Base-by-base conservation (phyloP, 2,888 invertebrate species). In the Tetramorium bicarinatum region DNA sequence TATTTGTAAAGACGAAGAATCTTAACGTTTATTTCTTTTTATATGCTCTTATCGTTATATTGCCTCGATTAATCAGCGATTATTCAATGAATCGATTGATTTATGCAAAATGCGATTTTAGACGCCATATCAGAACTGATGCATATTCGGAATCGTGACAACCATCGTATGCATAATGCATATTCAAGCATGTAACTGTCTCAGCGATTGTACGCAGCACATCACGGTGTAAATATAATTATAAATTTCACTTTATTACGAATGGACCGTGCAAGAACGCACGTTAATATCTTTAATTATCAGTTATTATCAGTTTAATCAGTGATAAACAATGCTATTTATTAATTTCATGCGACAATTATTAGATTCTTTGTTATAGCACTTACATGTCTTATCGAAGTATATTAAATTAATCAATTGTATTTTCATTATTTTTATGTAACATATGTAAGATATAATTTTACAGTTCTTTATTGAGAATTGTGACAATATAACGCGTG, bases 161-260 rank as follows among this genome's bases (percentile, higher is more conserved):
- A 47, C 9, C 13, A 47, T 21, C 21, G 11, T 7, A 54, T 67
- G 76, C 15, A 67, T 77, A 77, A 77, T 77, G 67, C 67, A 67
- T 77, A 41, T 67, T 3, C 38, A 52, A 67, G 9, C 38, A 18
- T 52, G 3, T 41, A 52, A n/a, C 13, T 52, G 41, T 64, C 67
- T 77, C 41, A 66, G 13, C 29, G 49, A 21, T 13, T 44, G 44
- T 44, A 11, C 47, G n/a, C 8, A 52, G n/a, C 18, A 38, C 38
- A 76, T 66, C 7, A 38, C n/a, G 21, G 41, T 77, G 67, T n/a
- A 41, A 54, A 77, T 67, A n/a, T 41, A n/a, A 52, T 67, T 76
- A 67, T 66, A 3, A 64, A 64, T 76, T 76, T 67, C n/a, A 67
- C n/a, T 13, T 67, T n/a, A 25, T 67, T 76, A 52, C n/a, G 15